phyloP scores from a whole-genome alignment of 2,113 vertebrate genomes.

The Morone saxatilis region DNA sequence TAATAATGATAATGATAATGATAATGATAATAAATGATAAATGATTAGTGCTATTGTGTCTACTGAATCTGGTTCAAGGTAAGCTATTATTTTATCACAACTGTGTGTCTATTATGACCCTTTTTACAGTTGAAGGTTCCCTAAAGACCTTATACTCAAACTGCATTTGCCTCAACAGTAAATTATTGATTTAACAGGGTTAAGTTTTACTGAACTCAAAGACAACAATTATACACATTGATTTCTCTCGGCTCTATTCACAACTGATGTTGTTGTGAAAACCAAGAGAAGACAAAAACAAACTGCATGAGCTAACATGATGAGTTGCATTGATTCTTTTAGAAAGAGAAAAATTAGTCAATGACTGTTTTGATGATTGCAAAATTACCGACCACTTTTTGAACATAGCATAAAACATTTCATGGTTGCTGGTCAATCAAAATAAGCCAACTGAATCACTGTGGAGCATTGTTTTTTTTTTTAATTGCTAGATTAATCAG shows the following conservation, averaged over 20 bases:
- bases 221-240: neutral
- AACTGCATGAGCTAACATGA: neutral
- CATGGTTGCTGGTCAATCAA: slow-evolving; percentile 6
- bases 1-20: neutral
- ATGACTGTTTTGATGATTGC: neutral
- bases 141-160: neutral
- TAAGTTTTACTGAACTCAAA: neutral
- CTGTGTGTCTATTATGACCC: neutral
- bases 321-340: neutral
- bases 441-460: slow-evolving; percentile 1
- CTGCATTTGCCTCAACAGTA: neutral
- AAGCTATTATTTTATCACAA: neutral
- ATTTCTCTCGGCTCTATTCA: neutral
- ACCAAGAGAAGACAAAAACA: neutral
- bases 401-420: neutral
- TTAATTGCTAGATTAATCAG: slow-evolving; percentile 11
- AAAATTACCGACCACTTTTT: neutral
- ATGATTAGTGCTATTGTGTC: neutral
- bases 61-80: neutral
- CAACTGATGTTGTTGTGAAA: neutral
- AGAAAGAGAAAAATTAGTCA: neutral
- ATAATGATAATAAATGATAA: neutral
- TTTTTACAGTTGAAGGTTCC: neutral
- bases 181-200: neutral
- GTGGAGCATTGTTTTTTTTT: neutral